Evolutionary conservation across 92 coral and sea anemone genomes (phyloP).

Genomic region (Actinostola sp.): DNA sequence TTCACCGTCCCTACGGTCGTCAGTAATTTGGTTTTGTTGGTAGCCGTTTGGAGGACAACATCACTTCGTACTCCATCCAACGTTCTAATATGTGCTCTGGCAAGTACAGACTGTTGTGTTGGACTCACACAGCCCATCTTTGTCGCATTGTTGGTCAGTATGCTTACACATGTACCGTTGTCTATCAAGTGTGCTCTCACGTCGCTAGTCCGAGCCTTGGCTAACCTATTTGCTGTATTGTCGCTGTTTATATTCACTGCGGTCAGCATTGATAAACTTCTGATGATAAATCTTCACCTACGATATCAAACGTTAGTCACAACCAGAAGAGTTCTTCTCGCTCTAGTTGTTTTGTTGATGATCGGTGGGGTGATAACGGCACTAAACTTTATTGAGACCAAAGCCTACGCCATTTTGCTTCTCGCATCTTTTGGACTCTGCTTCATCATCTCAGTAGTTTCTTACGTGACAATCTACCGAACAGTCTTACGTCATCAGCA

Average conservation of each 20-base stretch:
- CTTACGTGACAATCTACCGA: constrained; percentile 26
- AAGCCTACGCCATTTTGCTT: background rate
- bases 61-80: constrained; percentile 17
- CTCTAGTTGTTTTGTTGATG: background rate
- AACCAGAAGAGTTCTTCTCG: background rate
- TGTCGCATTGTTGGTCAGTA: constrained; percentile 6
- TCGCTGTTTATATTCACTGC: constrained; percentile 17
- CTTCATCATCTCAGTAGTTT: constrained; percentile 4
- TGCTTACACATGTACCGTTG: background rate
- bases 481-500: constrained; percentile 29
- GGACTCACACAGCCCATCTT: constrained; percentile 1
- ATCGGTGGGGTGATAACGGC: background rate
- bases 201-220: background rate
- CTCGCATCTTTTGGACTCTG: background rate
- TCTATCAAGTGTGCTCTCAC: constrained; percentile 6
- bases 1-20: constrained; percentile 13
- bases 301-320: constrained; percentile 3
- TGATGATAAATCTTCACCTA: constrained; percentile 13
- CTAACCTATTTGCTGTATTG: constrained; percentile 13
- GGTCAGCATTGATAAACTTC: constrained; percentile 32
- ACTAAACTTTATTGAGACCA: background rate
- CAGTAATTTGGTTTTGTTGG: constrained; percentile 1
- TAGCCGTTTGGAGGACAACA: constrained; percentile 7
- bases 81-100: constrained; percentile 16
- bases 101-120: constrained; percentile 20